A percentile compares a stretch with the other conserved stretches of the same genome.
These are phyloP conservation scores for Whitmania pigra DNA, from an alignment of 1,140 invertebrate species.

Conservation along the genomic window DNA sequence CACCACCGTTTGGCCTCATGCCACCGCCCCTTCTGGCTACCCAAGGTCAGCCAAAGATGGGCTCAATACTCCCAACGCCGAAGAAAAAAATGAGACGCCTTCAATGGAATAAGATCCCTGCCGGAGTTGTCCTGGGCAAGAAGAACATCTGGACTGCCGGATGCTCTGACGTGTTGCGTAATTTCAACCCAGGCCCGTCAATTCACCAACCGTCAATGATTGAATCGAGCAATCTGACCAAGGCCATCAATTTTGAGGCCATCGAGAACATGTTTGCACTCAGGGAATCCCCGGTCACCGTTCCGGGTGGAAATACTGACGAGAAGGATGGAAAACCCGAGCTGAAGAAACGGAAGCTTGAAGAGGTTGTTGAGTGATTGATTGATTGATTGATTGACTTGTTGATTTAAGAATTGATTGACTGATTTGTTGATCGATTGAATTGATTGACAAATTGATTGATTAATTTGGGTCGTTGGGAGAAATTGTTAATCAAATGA, in stretches of 20 bases:
- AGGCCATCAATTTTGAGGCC: slow-evolving; percentile 41
- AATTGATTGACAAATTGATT: no score
- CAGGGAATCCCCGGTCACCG: slow-evolving; percentile 22
- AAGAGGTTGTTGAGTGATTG: slow-evolving; percentile 22
- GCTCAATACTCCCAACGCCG: slow-evolving; percentile 29
- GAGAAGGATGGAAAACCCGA: slow-evolving; percentile 26
- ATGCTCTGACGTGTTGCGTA: slow-evolving; percentile 18
- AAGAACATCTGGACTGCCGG: slow-evolving; percentile 29
- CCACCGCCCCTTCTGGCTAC: slow-evolving; percentile 25
- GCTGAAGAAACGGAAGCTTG: slow-evolving; percentile 36
- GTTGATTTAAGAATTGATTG: no score
- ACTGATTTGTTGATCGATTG: no score
- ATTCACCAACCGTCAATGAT: slow-evolving; percentile 66
- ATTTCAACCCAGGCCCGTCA: slow-evolving; percentile 73
- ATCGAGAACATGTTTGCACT: slow-evolving; percentile 38
- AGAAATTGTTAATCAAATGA: no score
- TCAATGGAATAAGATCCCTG: slow-evolving; percentile 40
- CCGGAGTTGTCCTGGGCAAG: slow-evolving; percentile 33
- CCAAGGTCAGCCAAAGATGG: not conserved
- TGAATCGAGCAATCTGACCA: slow-evolving; percentile 69
- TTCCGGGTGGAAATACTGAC: slow-evolving; percentile 26
- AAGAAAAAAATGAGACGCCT: slow-evolving; percentile 36
- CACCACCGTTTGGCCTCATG: not conserved
- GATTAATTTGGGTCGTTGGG: no score
- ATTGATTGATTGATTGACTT: no score